These are phyloP conservation scores for Platypus cylindrus DNA, from an alignment of 2,888 invertebrate species.

Conservation along the genomic window DNA sequence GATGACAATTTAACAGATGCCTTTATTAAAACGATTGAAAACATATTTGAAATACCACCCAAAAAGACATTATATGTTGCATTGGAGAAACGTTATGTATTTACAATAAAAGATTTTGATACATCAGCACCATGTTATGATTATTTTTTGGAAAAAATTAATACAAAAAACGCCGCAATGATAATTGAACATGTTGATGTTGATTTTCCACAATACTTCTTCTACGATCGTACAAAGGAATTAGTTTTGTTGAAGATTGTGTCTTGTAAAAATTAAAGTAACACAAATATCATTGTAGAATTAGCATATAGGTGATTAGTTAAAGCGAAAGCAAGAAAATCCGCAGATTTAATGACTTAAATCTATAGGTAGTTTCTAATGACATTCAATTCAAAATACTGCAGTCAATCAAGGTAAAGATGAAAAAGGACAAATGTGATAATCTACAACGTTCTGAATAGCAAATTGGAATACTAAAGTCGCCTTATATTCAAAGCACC, in stretches of 20 bases:
- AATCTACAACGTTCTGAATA: too few species aligned
- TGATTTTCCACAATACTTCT: conserved; percentile 70
- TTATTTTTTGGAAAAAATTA: conserved; percentile 55
- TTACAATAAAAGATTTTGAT: conserved; percentile 67
- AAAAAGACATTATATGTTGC: conserved; percentile 59
- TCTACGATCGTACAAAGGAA: conserved; percentile 67
- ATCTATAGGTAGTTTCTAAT: too few species aligned
- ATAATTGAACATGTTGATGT: conserved; percentile 50
- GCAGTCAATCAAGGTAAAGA: too few species aligned
- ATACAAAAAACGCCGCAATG: conserved; percentile 43
- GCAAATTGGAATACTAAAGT: too few species aligned
- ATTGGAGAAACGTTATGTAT: conserved; percentile 77
- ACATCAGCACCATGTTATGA: conserved; percentile 80
- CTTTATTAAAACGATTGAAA: conserved; percentile 59
- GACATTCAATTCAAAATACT: too few species aligned
- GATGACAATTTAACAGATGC: conserved; percentile 70
- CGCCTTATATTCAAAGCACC: too few species aligned
- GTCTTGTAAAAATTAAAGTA: too few species aligned
- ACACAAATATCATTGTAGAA: too few species aligned
- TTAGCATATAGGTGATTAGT: too few species aligned
- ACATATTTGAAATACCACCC: conserved; percentile 45
- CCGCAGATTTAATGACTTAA: too few species aligned
- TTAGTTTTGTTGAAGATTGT: conserved; percentile 61
- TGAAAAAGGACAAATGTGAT: too few species aligned
- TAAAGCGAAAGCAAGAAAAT: too few species aligned